Evolutionary conservation across 2,888 invertebrate species (phyloP), one percentile per base, ranked within the genome.

Genomic region (Ophion costatus): DNA sequence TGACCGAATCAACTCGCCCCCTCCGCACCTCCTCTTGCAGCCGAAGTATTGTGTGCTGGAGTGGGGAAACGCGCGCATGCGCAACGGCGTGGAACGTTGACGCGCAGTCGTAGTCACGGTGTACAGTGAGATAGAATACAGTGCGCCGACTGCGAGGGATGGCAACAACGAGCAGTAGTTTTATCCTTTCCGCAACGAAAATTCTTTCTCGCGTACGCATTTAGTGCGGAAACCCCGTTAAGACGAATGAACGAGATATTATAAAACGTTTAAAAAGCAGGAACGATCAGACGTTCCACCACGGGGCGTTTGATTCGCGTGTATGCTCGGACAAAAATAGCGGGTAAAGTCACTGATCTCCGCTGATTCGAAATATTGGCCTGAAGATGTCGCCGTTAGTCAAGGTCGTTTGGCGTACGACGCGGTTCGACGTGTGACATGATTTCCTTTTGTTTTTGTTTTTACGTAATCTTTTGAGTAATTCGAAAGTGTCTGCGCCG

Each of bases 391-490:
- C 85, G 85, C 71, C 22, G 1, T 42, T 80, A 69, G 59, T 77
- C 84, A 86, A 86, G 86, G 86, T 79, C 86, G 74, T 83, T 57
- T 67, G 38, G 22, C 59, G 45, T 59, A 61, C n/a, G 75, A 70
- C 63, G 56, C 74, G 74, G 59, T 64, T 75, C 51, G 64, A 64
- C 75, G 45, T 29, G 63, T 20, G 71, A 17, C 22, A 59, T n/a
- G 22, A 51, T 61, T 63, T 45, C 17, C 20, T 7, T 5, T 64
- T 29, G 59, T 45, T 64, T 29, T 56, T 38, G 24, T 61, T 33
- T 64, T 74, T 80, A 85, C 69, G 80, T 85, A 86, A 87, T 70
- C 73, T 51, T 64, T 82, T 82, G 76, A 61, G 87, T 81, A 87
- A 82, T 82, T 69, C 69, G 79, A 77, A 82, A 78, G 61, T 75